These are phyloP conservation scores for Leptinotarsa tumamoca DNA, from an alignment of 2,888 invertebrate species.

Conservation along the genomic window DNA sequence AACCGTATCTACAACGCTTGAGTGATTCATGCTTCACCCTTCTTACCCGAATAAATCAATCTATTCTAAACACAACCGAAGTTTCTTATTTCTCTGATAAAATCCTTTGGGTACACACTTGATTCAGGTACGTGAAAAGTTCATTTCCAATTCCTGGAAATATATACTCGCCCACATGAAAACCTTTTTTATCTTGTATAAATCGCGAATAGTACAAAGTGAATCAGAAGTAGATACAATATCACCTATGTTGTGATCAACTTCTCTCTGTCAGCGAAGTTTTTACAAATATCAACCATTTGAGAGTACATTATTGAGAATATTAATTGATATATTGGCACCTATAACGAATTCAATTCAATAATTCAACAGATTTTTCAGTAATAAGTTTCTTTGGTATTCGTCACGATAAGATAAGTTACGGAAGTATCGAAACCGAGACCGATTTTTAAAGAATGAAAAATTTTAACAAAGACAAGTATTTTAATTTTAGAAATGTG, in stretches of 20 bases:
- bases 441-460: too few relatives aligned
- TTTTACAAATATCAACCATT: neutral
- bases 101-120: slow-evolving; percentile 34
- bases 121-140: neutral
- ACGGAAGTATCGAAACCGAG: too few relatives aligned
- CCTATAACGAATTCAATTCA: too few relatives aligned
- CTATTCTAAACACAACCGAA: slow-evolving; percentile 47
- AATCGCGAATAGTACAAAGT: neutral
- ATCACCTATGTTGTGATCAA: too few relatives aligned
- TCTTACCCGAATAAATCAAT: slow-evolving; percentile 47
- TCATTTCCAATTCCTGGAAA: neutral
- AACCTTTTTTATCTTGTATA: neutral
- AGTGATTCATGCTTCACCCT: slow-evolving; percentile 46
- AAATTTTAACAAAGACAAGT: too few relatives aligned
- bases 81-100: slow-evolving; percentile 41
- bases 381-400: too few relatives aligned
- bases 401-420: too few relatives aligned
- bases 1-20: slow-evolving; percentile 38
- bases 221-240: neutral
- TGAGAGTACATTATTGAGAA: neutral
- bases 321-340: too few relatives aligned
- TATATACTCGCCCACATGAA: neutral
- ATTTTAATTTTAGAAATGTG: too few relatives aligned
- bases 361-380: too few relatives aligned
- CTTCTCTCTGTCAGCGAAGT: neutral